Base-by-base conservation (phyloP, 2,113 vertebrate genomes). In the Marmota flaviventris region DNA sequence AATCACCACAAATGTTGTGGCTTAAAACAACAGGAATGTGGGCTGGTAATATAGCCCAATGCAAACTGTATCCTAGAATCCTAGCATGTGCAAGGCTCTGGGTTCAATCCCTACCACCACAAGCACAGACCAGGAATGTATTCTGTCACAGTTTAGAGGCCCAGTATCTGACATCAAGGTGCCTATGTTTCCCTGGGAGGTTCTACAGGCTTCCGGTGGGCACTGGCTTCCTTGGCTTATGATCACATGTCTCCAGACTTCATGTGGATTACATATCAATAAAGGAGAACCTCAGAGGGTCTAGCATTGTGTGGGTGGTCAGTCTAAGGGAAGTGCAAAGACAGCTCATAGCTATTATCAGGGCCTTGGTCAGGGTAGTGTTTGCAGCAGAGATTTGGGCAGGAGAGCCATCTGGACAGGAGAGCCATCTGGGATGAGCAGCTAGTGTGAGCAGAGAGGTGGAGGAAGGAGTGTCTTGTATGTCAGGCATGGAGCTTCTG, bases 341-440 rank as follows among this genome's bases (percentile, higher is more conserved):
- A 29, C 32, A 4, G 48, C 73, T 61, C 45, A 29, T 20, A 82
- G 78, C 39, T 0, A 0, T 10, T 45, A 34, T n/a, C 39, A 34
- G 77, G 63, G 29, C 42, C 39, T 48, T 4, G 0, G 8, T 34
- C 34, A 48, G 34, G 37, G 61, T 20, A 13, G 42, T 10, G 29
- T 42, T 32, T 29, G 56, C 4, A 0, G 32, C 48, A 18, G 39
- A 32, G 20, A 5, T 58, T 48, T 51, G 89, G 39, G 22, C 34
- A 2, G 29, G 34, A 32, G 24, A 61, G 4, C 0, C 0, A 3
- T n/a, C 12, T 1, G 45, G n/a, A 34, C 48, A 2, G 48, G 13
- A 45, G 42, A 61, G 4, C 0, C 0, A 3, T n/a, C 16, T 1
- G 45, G 39, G 34, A 8, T 1, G 4, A 20, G 42, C 17, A 67